phyloP scores from a whole-genome alignment of 2,797 vertebrate genomes.

The Sorex maritimensis region DNA sequence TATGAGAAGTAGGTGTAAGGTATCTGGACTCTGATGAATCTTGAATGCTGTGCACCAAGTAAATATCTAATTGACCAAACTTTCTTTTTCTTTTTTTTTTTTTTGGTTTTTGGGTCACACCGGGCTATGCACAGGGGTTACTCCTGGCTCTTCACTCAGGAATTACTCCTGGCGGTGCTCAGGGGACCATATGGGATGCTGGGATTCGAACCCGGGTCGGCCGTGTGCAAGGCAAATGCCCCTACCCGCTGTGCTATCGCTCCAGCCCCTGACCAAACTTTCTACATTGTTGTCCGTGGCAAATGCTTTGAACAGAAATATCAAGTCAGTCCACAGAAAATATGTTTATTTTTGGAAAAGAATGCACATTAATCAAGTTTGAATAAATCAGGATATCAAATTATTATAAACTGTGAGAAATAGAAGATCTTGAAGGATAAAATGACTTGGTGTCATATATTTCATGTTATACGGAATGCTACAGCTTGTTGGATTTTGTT shows the following conservation, averaged over 20 bases:
- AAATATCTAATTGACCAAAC: not conserved
- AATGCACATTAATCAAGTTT: constrained; percentile 18
- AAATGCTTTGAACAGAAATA: constrained; percentile 40
- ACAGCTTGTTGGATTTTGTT: not conserved
- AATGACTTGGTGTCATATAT: not conserved
- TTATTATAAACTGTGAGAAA: not conserved
- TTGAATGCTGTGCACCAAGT: not conserved
- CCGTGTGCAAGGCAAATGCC: too few species aligned
- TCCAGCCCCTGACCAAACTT: not conserved
- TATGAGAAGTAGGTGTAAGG: not conserved
- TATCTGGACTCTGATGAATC: not conserved
- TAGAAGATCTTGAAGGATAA: not conserved
- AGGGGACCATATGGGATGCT: too few species aligned
- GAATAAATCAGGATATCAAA: not conserved
- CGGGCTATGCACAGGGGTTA: too few species aligned
- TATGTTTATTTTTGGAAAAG: constrained; percentile 23
- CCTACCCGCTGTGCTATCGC: too few species aligned
- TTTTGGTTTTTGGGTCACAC: too few species aligned
- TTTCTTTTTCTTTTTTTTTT: not conserved
- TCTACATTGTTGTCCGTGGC: not conserved
- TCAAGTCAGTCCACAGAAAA: not conserved
- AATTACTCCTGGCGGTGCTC: too few species aligned
- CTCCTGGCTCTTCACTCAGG: too few species aligned
- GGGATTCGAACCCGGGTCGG: too few species aligned
- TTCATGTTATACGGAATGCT: not conserved